A percentile compares a stretch with the other conserved stretches of the same genome.
These are phyloP conservation scores for Saguinus midas DNA, from an alignment of 2,113 vertebrate species.

Conservation along the genomic window DNA sequence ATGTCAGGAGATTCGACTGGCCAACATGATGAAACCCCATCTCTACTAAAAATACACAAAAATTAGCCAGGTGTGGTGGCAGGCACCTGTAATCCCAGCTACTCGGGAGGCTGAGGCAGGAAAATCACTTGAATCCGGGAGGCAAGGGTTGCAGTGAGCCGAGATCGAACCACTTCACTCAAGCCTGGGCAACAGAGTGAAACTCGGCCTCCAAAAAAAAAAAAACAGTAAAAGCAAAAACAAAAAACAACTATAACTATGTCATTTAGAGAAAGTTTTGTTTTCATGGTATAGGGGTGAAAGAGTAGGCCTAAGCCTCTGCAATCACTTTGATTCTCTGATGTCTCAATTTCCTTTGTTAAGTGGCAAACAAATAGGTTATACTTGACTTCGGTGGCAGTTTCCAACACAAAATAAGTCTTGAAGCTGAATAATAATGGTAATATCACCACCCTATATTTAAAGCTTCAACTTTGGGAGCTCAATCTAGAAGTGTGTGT, in stretches of 20 bases:
- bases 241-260: neutral
- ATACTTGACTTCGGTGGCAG: neutral
- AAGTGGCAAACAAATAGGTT: slow-evolving; percentile 1
- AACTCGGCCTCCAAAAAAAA: no score
- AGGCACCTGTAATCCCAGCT: no score
- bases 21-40: no score
- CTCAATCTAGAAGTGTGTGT: slow-evolving; percentile 3
- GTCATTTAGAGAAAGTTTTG: neutral
- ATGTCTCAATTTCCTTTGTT: neutral
- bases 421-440: neutral
- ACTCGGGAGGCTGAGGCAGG: no score
- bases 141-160: no score
- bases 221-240: no score
- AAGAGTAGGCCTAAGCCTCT: neutral
- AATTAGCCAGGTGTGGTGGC: no score
- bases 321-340: neutral
- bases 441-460: neutral
- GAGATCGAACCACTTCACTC: no score
- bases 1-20: no score
- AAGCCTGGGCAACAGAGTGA: no score
- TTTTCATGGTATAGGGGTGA: neutral
- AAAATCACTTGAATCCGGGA: no score
- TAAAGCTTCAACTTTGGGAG: slow-evolving; percentile 22
- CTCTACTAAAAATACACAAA: no score
- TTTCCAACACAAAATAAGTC: slow-evolving; percentile 16